Evolutionary conservation across 2,113 vertebrate genomes (phyloP).

Genomic region (Neogale vison): DNA sequence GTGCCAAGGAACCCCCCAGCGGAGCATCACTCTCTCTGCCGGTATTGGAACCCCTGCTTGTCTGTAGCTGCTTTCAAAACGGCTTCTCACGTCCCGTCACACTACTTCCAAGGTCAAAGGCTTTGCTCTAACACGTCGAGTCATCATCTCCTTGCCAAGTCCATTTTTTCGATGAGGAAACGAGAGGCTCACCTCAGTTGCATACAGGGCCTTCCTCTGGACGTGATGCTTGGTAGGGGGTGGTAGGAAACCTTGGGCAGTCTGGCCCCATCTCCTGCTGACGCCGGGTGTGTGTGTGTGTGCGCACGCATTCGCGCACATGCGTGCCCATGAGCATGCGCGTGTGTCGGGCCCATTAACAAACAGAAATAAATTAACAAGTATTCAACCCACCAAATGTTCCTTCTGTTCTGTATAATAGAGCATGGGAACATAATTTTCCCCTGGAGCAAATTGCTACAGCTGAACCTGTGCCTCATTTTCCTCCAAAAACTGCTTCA

Average conservation of each 20-base stretch:
- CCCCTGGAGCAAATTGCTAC: constrained; percentile 70
- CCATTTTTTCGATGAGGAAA: background rate
- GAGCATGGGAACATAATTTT: constrained; percentile 70
- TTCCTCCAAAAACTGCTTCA: constrained; percentile 70
- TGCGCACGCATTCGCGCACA: rapidly evolving
- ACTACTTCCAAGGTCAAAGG: background rate
- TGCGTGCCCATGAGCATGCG: background rate
- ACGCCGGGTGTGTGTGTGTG: background rate
- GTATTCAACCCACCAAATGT: constrained; percentile 74
- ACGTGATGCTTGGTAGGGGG: background rate
- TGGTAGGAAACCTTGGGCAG: background rate
- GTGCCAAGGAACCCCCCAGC: rapidly evolving
- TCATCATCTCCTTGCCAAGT: background rate
- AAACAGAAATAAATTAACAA: constrained; percentile 78
- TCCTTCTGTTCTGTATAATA: constrained; percentile 74
- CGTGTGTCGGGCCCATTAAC: constrained; percentile 49
- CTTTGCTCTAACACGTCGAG: background rate
- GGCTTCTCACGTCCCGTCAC: background rate
- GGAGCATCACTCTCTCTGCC: rapidly evolving
- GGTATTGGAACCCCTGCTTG: rapidly evolving
- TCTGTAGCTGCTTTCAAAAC: background rate
- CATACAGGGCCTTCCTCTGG: background rate
- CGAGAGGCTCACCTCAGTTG: background rate
- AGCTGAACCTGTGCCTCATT: constrained; percentile 58
- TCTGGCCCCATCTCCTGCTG: rapidly evolving